Evolutionary conservation across 2,113 vertebrate genomes (phyloP), one percentile per base, ranked within the genome.

Genomic region (Psammodynastes pulverulentus): DNA sequence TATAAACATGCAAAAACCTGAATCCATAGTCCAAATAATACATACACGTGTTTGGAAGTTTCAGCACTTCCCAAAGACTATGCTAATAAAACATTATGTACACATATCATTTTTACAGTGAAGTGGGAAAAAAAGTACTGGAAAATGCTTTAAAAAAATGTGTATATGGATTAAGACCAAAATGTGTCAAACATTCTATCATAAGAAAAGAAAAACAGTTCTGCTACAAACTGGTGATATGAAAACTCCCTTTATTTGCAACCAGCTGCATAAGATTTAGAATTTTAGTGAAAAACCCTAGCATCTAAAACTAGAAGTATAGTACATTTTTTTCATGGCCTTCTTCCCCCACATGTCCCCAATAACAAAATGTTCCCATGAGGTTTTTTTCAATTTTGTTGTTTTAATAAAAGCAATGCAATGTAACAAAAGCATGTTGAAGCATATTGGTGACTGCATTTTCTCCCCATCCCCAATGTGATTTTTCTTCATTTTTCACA

Each of bases 1-100:
- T 99, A 99, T 98, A 99, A 99, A 99, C 99, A 99, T 99, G 99
- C 99, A 99, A 99, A 99, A 97, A 98, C 98, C 98, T 98, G 97
- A 98, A 98, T 98, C 98, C 98, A 98, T 98, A 97, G 98, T 98
- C 98, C 98, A 99, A 99, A 98, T 98, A 98, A 98, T 98, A 99
- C 98, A 99, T 98, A 98, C 98, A 99, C 98, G 96, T 98, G 98
- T 98, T 98, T 97, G 97, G 98, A 99, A 98, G 98, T 97, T 98
- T 98, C 98, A 98, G 98, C 97, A 98, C 98, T 98, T 98, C 97
- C 98, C 97, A 98, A 98, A 98, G 98, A 98, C 99, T 99, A 99
- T 98, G 98, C 98, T 97, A 97, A 98, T 96, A 98, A 98, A 99
- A 98, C 98, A 98, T 98, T 99, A 99, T 99, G 98, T 99, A 99